These are phyloP conservation scores for Belonocnema kinseyi DNA, from an alignment of 1,140 invertebrate genomes.

Conservation along the genomic window DNA sequence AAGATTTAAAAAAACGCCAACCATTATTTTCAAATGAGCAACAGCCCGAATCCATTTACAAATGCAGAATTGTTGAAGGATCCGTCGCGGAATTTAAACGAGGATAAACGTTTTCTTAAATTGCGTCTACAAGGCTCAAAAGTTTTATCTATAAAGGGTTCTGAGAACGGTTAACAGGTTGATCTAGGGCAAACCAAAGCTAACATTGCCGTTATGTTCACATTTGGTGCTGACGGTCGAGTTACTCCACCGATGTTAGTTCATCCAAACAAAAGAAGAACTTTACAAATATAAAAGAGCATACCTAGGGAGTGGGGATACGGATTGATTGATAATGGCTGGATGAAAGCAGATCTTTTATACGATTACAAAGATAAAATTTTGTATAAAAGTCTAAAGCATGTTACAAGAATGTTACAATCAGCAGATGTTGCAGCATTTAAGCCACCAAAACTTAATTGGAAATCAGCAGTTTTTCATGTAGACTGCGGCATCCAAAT, in stretches of 20 bases:
- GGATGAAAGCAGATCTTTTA: not conserved
- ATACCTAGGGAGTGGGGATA: not conserved
- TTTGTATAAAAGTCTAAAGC: not conserved
- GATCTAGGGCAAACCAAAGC: too few species aligned
- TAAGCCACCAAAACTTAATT: conserved; percentile 27
- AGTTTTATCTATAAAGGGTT: too few species aligned
- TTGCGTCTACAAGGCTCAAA: too few species aligned
- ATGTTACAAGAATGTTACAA: conserved; percentile 35
- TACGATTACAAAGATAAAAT: not conserved
- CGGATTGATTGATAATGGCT: not conserved
- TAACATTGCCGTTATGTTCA: too few species aligned
- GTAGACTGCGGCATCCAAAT: not conserved
- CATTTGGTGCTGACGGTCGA: too few species aligned
- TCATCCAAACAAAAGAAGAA: conserved; percentile 5
- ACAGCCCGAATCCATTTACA: too few species aligned
- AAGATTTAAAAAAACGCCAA: too few species aligned
- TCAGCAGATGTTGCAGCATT: conserved; percentile 39
- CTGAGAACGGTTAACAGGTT: too few species aligned
- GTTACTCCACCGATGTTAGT: not conserved
- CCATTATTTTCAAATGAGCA: too few species aligned
- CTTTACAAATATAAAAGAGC: not conserved
- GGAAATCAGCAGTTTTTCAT: conserved; percentile 32
- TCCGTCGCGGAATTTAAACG: too few species aligned
- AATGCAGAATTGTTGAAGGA: too few species aligned
- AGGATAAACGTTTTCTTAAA: too few species aligned